phyloP scores from a whole-genome alignment of 2,888 invertebrate species.

The Epicampocera succincta region DNA sequence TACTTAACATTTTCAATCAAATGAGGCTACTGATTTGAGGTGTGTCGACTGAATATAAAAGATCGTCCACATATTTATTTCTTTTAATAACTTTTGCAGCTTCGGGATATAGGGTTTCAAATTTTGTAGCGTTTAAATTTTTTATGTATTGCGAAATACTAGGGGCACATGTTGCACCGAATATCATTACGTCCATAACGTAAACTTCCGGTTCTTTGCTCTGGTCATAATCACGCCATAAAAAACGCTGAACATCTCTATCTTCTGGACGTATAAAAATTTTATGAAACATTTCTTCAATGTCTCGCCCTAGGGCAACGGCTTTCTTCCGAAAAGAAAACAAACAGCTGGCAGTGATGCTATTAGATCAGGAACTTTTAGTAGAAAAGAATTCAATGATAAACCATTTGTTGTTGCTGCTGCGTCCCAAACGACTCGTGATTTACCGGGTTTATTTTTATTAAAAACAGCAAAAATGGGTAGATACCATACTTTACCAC shows the following conservation, averaged over 20 bases:
- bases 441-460: conserved; percentile 43
- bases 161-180: conserved; percentile 52
- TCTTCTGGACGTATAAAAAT: conserved; percentile 2
- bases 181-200: conserved; percentile 54
- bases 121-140: conserved; percentile 39
- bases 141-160: conserved; percentile 38
- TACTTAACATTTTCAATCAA: conserved; percentile 17
- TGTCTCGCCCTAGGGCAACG: not conserved
- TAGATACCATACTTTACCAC: conserved; percentile 36
- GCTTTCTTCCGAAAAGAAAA: not conserved
- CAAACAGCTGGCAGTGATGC: not conserved
- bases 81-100: conserved; percentile 27
- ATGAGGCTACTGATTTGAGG: conserved; percentile 34
- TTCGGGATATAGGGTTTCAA: not conserved
- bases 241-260: not conserved
- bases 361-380: not conserved
- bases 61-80: conserved; percentile 58
- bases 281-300: conserved; percentile 21
- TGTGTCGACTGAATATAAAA: conserved; percentile 43
- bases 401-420: conserved; percentile 34
- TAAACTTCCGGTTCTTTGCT: conserved; percentile 11
- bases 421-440: conserved; percentile 60
- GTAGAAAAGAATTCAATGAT: conserved; percentile 13
- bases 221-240: conserved; percentile 2
- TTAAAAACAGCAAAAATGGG: conserved; percentile 23